A percentile compares a stretch with the other conserved stretches of the same genome.
Conservation (phyloP, 2,113 vertebrate genomes). For the Carlito syrichta region DNA sequence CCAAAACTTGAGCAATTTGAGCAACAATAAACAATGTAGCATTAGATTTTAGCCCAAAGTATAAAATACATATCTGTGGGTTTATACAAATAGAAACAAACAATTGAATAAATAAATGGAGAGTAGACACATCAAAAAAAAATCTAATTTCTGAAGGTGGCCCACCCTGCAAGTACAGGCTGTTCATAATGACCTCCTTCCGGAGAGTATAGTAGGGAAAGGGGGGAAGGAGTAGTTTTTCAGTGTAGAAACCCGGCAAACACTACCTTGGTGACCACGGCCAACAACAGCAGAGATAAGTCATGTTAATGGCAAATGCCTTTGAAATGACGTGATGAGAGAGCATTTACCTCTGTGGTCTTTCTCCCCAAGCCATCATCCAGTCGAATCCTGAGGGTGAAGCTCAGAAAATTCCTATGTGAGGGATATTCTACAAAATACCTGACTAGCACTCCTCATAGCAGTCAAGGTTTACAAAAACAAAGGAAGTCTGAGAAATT, state of each 20-base stretch:
- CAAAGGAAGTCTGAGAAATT: neutral
- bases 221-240: too few species aligned
- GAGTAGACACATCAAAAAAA: rapidly evolving
- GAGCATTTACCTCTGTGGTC: neutral
- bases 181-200: neutral
- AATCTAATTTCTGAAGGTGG: neutral
- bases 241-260: rapidly evolving
- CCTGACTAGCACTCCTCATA: rapidly evolving
- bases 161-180: neutral
- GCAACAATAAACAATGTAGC: neutral
- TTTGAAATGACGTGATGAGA: neutral
- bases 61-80: neutral
- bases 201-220: rapidly evolving
- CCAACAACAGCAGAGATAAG: rapidly evolving
- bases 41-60: too few species aligned
- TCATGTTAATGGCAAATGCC: neutral
- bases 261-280: rapidly evolving
- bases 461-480: rapidly evolving
- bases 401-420: rapidly evolving
- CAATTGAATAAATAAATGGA: rapidly evolving
- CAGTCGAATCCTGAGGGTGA: too few species aligned
- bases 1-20: neutral
- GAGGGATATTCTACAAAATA: neutral
- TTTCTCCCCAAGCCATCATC: neutral
- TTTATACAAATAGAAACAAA: rapidly evolving